phyloP scores from a whole-genome alignment of 1,140 invertebrate species.

The Harpegnathos saltator region DNA sequence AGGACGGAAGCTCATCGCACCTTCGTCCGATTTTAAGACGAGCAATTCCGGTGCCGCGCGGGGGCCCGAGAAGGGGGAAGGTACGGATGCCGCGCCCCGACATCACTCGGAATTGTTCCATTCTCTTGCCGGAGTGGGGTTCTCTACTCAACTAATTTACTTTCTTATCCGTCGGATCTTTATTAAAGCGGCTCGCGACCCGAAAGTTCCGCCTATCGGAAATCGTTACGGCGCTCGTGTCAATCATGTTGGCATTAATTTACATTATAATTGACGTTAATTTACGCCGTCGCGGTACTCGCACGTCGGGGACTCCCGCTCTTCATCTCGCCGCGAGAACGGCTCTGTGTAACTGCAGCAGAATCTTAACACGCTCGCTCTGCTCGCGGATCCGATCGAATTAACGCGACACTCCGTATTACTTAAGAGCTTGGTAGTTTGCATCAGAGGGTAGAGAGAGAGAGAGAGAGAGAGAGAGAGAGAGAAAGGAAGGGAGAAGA shows the following conservation, averaged over 20 bases:
- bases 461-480: too few relatives aligned
- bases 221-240: constrained; percentile 30
- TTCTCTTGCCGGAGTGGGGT: background rate
- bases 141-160: constrained; percentile 26
- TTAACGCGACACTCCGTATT: too few relatives aligned
- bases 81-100: background rate
- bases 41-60: background rate
- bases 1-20: constrained; percentile 25
- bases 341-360: background rate
- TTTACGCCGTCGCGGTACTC: constrained; percentile 14
- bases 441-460: too few relatives aligned
- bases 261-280: constrained; percentile 10
- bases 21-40: constrained; percentile 30
- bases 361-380: background rate
- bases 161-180: constrained; percentile 28
- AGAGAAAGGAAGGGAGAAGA: too few relatives aligned
- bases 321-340: background rate
- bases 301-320: background rate
- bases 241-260: constrained; percentile 28
- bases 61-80: too few relatives aligned
- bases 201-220: constrained; percentile 25
- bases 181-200: constrained; percentile 10
- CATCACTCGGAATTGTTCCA: constrained; percentile 21
- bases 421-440: too few relatives aligned
- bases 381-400: background rate